Base-by-base conservation (phyloP, 2,888 invertebrate species). In the Drosophila maculinotata region DNA sequence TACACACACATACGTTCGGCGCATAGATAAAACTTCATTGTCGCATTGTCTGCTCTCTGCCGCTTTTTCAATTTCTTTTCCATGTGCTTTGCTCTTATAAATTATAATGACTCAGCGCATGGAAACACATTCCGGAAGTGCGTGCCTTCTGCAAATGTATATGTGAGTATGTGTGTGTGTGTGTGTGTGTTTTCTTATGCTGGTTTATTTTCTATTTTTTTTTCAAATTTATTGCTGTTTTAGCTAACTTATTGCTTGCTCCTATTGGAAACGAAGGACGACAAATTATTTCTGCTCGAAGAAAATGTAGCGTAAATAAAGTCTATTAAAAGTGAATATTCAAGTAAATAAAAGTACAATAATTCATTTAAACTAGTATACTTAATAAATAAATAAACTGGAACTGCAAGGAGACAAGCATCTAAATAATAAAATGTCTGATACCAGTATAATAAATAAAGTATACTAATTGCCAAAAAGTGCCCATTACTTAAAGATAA, bases 61-160 rank as follows among this genome's bases (percentile, higher is more conserved):
- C 51, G 35, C 41, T 62, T 64, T 35, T 41, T 42, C 41, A 38
- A n/a, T 31, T 60, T 54, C 44, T 60, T 42, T 41, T 28, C 51
- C 26, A 54, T 79, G 20, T 74, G 58, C 56, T 65, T 54, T 36
- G 51, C 42, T 60, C 69, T 73, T 72, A 81, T 84, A 83, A 79
- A 79, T 81, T 87, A 84, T 77, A 83, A 85, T 85, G 87, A 81
- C 79, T 85, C 87, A 87, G 77, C 82, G 78, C 58, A 52, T 63
- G 53, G 57, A 56, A 56, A 42, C 45, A 57, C 42, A 56, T 33
- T 51, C 42, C 85, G 82, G 82, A 80, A 71, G 74, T 70, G 70
- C 62, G 76, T 81, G 80, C 69, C 67, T 56, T 7, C 33, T 58
- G 20, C 7, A 39, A 39, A 47, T 17, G 45, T 41, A 23, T 33